Evolutionary conservation across 2,888 invertebrate species (phyloP).

Genomic region (Andrena camellia): DNA sequence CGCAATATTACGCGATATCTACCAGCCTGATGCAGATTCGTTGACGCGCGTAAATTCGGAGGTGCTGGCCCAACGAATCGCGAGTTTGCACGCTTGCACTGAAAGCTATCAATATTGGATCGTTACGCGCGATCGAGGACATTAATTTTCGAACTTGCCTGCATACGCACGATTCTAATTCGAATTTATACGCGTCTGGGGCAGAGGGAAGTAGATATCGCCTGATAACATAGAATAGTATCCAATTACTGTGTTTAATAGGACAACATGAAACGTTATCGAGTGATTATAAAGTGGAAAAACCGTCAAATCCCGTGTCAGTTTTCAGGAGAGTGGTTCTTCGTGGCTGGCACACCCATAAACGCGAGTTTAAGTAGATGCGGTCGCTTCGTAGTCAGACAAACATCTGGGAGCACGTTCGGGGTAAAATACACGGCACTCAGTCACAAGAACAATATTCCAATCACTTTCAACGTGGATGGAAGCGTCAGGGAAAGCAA

Average conservation of each 20-base stretch:
- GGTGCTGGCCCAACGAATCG: constrained; percentile 43
- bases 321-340: constrained; percentile 64
- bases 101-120: constrained; percentile 60
- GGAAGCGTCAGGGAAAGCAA: constrained; percentile 45
- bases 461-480: constrained; percentile 51
- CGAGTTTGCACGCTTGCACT: constrained; percentile 45
- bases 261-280: no score
- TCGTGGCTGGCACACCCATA: constrained; percentile 61
- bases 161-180: constrained; percentile 43
- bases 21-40: constrained; percentile 31
- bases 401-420: constrained; percentile 2
- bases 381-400: constrained; percentile 50
- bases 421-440: constrained; percentile 57
- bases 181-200: constrained; percentile 35
- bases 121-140: constrained; percentile 25
- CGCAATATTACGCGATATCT: constrained; percentile 24
- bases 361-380: constrained; percentile 60
- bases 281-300: background rate
- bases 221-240: background rate
- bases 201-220: background rate
- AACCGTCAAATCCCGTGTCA: background rate
- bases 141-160: constrained; percentile 46
- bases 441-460: constrained; percentile 39
- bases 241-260: background rate
- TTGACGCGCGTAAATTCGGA: constrained; percentile 57